Conservation (phyloP, 2,797 vertebrate species). For the Potorous gilbertii region DNA sequence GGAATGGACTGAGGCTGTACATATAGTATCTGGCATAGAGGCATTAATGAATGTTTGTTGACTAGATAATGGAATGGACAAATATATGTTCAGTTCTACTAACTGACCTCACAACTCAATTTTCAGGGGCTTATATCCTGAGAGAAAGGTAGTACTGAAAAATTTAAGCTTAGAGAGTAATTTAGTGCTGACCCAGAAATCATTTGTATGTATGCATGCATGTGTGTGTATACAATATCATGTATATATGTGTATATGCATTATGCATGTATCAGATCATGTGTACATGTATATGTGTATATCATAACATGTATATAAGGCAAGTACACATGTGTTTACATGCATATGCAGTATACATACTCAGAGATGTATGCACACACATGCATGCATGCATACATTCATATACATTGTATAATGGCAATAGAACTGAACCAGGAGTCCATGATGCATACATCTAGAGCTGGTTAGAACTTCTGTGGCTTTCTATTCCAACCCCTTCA, state of each 20-base stretch:
- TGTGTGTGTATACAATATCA: no score
- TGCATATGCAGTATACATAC: not conserved
- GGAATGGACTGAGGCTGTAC: not conserved
- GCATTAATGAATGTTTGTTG: not conserved
- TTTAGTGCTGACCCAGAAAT: not conserved
- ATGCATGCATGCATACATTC: not conserved
- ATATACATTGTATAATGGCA: not conserved
- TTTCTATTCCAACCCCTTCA: not conserved
- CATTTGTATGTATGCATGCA: not conserved
- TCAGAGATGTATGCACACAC: fast-evolving
- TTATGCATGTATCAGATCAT: no score
- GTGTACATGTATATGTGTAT: no score
- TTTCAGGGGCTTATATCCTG: not conserved
- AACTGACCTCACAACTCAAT: not conserved
- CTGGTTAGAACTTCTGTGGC: not conserved
- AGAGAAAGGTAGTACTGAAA: not conserved
- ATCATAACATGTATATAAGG: no score
- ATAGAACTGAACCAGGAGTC: not conserved
- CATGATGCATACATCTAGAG: not conserved
- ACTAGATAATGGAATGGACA: not conserved
- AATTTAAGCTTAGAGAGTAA: not conserved
- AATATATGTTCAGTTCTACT: not conserved
- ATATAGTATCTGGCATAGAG: not conserved
- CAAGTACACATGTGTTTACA: no score
- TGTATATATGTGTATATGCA: no score